A percentile compares a stretch with the other conserved stretches of the same genome.
Evolutionary conservation across 2,888 invertebrate genomes (phyloP).

Genomic region (Brachylomia viminalis): DNA sequence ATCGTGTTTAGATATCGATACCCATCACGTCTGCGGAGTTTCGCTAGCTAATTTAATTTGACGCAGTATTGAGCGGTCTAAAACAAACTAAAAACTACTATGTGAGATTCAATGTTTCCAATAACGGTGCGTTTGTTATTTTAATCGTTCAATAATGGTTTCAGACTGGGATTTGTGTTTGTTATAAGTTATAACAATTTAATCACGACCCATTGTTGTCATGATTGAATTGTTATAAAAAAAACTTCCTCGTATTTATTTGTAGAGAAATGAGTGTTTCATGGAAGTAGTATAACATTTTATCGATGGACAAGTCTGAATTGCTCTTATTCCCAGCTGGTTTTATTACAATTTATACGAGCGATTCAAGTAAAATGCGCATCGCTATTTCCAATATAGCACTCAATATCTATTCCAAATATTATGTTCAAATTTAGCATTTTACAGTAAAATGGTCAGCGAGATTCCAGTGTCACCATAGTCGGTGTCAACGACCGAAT

Average conservation of each 20-base stretch:
- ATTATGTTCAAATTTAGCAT: slow-evolving; percentile 7
- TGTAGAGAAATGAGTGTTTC: not conserved
- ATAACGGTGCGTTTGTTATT: slow-evolving; percentile 17
- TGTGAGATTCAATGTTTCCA: slow-evolving; percentile 1
- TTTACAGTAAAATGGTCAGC: slow-evolving; percentile 39
- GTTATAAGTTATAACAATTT: no score
- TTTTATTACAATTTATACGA: slow-evolving; percentile 31
- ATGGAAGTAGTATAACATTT: slow-evolving; percentile 14
- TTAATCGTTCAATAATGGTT: slow-evolving; percentile 1
- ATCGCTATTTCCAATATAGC: slow-evolving; percentile 21
- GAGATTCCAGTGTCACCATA: slow-evolving; percentile 74
- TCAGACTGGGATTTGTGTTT: not conserved
- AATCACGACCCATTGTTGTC: slow-evolving; percentile 13
- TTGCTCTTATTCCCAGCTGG: not conserved
- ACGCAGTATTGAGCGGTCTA: not conserved
- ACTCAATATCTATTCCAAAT: slow-evolving; percentile 23
- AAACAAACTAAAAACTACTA: not conserved
- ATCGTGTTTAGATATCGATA: no score
- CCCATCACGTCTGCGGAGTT: no score
- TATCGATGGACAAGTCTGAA: slow-evolving; percentile 19
- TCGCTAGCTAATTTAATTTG: no score
- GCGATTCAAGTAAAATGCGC: slow-evolving; percentile 16
- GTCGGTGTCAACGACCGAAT: slow-evolving; percentile 83
- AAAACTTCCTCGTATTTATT: not conserved
- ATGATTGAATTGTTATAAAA: not conserved